A percentile compares a stretch with the other conserved stretches of the same genome.
phyloP scores from a whole-genome alignment of 2,888 invertebrate genomes.

The Dasypolia templi region DNA sequence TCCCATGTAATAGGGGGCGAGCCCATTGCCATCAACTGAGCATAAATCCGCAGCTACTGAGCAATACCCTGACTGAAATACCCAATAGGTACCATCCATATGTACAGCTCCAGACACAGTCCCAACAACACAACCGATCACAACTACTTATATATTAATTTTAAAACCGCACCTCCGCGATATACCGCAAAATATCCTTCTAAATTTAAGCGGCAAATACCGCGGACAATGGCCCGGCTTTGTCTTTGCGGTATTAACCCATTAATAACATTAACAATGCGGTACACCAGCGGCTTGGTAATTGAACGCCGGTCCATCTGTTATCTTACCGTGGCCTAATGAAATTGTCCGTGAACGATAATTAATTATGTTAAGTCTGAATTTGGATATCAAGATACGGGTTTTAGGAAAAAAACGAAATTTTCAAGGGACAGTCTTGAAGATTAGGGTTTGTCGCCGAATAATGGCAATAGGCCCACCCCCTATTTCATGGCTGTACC shows the following conservation, averaged over 20 bases:
- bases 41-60: background rate
- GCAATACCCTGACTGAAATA: background rate
- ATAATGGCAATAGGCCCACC: no score
- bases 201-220: slow-evolving; percentile 67
- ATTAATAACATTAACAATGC: slow-evolving; percentile 85
- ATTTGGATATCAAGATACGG: slow-evolving; percentile 50
- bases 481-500: background rate
- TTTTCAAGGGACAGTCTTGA: background rate
- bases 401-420: background rate
- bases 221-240: slow-evolving; percentile 71
- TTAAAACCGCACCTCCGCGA: slow-evolving; percentile 65
- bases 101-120: no score
- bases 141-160: slow-evolving; percentile 64
- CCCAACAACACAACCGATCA: slow-evolving; percentile 13
- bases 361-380: slow-evolving; percentile 76
- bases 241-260: slow-evolving; percentile 80
- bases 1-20: background rate
- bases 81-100: background rate
- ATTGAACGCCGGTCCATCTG: slow-evolving; percentile 80
- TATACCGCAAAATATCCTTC: slow-evolving; percentile 62
- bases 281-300: slow-evolving; percentile 73
- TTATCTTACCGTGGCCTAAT: slow-evolving; percentile 78
- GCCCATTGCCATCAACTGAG: background rate
- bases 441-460: no score
- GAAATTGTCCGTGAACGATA: slow-evolving; percentile 78